Conservation (phyloP, 2,797 vertebrate genomes). For the Poeciliopsis paucimaculata region DNA sequence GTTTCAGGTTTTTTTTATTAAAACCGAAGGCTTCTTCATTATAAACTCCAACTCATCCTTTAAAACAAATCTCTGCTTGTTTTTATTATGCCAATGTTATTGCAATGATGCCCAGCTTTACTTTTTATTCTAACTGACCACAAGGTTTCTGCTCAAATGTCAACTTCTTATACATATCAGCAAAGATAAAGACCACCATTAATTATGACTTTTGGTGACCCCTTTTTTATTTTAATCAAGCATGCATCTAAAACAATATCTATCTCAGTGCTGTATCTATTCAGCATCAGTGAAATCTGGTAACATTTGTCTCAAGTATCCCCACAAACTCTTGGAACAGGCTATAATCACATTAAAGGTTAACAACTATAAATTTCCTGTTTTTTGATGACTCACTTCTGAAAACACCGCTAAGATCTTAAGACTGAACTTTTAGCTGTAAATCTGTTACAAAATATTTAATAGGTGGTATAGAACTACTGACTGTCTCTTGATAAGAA, state of each 20-base stretch:
- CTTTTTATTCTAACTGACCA: neutral
- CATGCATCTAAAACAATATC: neutral
- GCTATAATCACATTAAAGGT: neutral
- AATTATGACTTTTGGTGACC: neutral
- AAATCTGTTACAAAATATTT: neutral
- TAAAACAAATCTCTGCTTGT: neutral
- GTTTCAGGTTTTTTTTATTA: too few relatives aligned
- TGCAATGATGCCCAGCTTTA: neutral
- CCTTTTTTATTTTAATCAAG: neutral
- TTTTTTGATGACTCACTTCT: neutral
- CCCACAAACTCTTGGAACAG: neutral
- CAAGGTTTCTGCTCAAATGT: neutral
- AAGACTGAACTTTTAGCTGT: neutral
- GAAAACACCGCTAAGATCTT: neutral
- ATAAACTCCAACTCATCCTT: neutral
- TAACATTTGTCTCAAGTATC: neutral
- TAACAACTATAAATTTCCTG: neutral
- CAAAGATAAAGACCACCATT: neutral
- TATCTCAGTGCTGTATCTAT: neutral
- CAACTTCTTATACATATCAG: neutral
- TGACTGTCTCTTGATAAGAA: neutral
- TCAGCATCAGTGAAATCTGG: neutral
- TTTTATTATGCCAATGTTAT: neutral
- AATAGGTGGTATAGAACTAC: neutral
- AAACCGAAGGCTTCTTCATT: neutral